phyloP scores from a whole-genome alignment of 2,113 vertebrate species.

The Uria lomvia region DNA sequence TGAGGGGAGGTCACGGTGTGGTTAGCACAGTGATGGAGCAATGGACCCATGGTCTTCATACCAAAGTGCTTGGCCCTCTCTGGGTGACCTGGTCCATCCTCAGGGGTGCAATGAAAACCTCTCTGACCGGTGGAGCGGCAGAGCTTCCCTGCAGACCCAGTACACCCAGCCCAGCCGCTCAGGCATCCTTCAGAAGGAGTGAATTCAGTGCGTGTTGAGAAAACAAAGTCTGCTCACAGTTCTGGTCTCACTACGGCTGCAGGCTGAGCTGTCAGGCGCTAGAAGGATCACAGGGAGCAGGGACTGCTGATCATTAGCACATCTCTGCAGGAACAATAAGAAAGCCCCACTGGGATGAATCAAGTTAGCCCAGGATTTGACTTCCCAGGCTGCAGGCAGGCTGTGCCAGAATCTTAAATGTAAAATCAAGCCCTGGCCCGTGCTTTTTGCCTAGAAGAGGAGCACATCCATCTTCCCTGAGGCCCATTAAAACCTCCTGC shows the following conservation, averaged over 20 bases:
- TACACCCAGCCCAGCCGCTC: not conserved
- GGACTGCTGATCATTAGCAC: not conserved
- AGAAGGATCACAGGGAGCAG: not conserved
- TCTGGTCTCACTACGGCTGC: not conserved
- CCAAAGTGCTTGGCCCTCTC: not conserved
- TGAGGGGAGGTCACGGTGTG: not conserved
- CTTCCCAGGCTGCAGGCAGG: not conserved
- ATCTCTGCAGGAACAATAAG: not conserved
- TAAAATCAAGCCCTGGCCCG: not conserved
- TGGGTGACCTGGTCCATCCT: not conserved
- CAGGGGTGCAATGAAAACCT: not conserved
- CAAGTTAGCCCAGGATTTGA: not conserved
- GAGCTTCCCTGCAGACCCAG: not conserved
- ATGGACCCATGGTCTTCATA: not conserved
- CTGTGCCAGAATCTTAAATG: conserved; percentile 7
- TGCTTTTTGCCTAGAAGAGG: not conserved
- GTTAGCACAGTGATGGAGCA: rapidly evolving
- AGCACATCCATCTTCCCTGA: conserved; percentile 3
- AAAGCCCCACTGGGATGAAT: not conserved
- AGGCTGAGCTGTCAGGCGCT: not conserved
- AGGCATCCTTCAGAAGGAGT: not conserved
- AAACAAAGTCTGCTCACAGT: not conserved
- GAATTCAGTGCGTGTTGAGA: not conserved
- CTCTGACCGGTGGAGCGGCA: not conserved
- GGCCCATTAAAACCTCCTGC: conserved; percentile 6